Conservation (phyloP, 1,140 invertebrate genomes). For the Cardiocondyla obscurior region DNA sequence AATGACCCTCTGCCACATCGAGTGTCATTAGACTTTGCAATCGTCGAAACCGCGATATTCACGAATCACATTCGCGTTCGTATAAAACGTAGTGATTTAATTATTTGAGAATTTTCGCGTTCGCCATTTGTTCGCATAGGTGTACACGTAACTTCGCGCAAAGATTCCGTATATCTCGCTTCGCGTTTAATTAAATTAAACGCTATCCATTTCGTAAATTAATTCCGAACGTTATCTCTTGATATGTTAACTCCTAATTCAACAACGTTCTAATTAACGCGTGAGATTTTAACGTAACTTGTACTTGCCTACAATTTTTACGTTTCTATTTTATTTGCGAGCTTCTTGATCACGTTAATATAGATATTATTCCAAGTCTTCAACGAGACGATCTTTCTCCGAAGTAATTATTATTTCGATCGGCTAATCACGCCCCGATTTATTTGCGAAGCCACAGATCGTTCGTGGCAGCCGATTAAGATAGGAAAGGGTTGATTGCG, state of each 20-base stretch:
- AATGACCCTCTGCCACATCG: neutral
- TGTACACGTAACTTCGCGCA: too few relatives aligned
- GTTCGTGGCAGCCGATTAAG: neutral
- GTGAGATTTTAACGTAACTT: too few relatives aligned
- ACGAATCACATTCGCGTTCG: neutral
- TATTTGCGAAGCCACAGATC: neutral
- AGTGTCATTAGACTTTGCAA: neutral
- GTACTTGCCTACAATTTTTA: neutral
- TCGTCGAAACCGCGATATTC: neutral
- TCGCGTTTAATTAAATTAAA: neutral
- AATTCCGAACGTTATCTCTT: neutral
- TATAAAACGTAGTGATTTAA: too few relatives aligned
- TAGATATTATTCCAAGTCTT: neutral
- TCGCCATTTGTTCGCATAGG: too few relatives aligned
- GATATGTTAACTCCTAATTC: too few relatives aligned
- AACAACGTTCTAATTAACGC: too few relatives aligned
- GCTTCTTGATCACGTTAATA: neutral
- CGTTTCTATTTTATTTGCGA: neutral
- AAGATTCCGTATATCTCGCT: too few relatives aligned
- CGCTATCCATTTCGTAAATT: neutral
- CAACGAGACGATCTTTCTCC: neutral
- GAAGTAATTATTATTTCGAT: neutral
- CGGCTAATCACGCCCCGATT: neutral
- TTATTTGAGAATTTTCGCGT: too few relatives aligned
- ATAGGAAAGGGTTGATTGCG: slow-evolving; percentile 52